Evolutionary conservation across 2,797 vertebrate genomes (phyloP).

Genomic region (Martes flavigula): DNA sequence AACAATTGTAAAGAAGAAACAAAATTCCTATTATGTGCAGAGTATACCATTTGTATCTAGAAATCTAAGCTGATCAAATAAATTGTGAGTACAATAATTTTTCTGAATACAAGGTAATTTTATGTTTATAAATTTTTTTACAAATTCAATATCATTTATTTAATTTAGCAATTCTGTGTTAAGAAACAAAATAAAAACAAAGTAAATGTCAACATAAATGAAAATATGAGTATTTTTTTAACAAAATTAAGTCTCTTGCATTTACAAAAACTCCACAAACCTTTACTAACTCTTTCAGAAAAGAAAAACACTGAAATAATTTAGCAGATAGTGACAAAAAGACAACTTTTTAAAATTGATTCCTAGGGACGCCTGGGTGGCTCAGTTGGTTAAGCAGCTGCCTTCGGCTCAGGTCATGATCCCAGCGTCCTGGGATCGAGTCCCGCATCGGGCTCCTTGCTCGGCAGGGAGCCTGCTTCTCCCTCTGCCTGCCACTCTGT

Average conservation of each 20-base stretch:
- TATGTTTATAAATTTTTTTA: not conserved
- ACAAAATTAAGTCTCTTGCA: not conserved
- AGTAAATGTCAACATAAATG: not conserved
- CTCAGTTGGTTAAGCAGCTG: too few species aligned
- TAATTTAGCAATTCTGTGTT: not conserved
- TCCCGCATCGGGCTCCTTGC: too few species aligned
- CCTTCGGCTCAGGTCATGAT: too few species aligned
- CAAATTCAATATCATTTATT: not conserved
- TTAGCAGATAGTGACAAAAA: not conserved
- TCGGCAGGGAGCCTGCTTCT: too few species aligned
- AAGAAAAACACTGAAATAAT: not conserved
- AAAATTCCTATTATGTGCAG: not conserved
- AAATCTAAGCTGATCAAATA: not conserved
- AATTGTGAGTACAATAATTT: not conserved
- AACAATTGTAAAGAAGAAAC: not conserved
- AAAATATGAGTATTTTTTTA: not conserved
- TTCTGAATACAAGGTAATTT: not conserved
- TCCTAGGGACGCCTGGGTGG: too few species aligned
- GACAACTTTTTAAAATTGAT: not conserved
- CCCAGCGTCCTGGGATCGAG: too few species aligned
- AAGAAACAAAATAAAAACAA: not conserved
- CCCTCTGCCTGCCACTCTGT: too few species aligned
- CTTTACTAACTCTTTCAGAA: not conserved
- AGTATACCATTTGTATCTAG: not conserved
- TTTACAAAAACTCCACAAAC: not conserved